phyloP scores from a whole-genome alignment of 2,113 vertebrate genomes.

The Tachysurus vachellii region DNA sequence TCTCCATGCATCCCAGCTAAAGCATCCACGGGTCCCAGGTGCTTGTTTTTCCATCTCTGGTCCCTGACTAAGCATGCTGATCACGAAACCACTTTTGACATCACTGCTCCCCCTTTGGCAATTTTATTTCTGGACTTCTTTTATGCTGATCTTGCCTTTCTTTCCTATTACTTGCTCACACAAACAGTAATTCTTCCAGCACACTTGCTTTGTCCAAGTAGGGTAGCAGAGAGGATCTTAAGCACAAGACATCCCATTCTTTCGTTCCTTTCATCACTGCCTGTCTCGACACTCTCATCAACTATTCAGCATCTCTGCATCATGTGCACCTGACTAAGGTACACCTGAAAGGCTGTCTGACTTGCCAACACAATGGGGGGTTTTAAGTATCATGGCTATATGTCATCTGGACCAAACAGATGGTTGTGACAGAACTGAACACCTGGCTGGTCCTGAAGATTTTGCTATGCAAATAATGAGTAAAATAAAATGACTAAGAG shows the following conservation, averaged over 20 bases:
- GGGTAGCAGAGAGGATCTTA: conserved; percentile 53
- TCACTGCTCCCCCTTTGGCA: conserved; percentile 52
- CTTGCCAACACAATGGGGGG: conserved; percentile 61
- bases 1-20: conserved; percentile 67
- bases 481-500: not conserved
- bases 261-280: conserved; percentile 53
- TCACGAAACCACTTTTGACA: conserved; percentile 37
- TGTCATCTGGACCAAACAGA: conserved; percentile 62
- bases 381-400: conserved; percentile 58
- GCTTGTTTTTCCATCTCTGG: conserved; percentile 64
- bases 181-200: conserved; percentile 67
- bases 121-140: conserved; percentile 58
- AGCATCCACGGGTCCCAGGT: conserved; percentile 55
- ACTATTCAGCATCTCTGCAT: conserved; percentile 76
- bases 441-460: conserved; percentile 20
- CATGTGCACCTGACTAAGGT: conserved; percentile 70
- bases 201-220: conserved; percentile 59
- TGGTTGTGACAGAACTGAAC: conserved; percentile 44
- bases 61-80: conserved; percentile 40
- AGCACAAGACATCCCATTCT: conserved; percentile 58
- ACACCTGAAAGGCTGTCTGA: conserved; percentile 61
- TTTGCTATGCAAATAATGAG: conserved; percentile 18
- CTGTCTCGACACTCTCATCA: conserved; percentile 70
- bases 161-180: conserved; percentile 35
- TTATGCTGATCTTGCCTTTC: conserved; percentile 55